Evolutionary conservation across 2,888 invertebrate genomes (phyloP).

Genomic region (Ypsolopha sequella): DNA sequence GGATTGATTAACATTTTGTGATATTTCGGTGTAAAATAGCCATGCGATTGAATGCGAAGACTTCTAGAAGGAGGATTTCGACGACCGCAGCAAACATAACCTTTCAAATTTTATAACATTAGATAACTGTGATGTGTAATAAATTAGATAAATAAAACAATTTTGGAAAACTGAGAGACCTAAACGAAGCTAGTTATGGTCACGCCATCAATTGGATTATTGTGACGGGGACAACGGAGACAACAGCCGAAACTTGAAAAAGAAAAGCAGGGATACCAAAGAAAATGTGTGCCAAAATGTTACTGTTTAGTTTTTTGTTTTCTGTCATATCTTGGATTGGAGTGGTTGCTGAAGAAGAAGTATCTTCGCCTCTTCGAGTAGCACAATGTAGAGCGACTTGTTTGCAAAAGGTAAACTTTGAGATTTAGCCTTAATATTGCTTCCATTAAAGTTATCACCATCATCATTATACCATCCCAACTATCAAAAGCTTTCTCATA

Average conservation of each 20-base stretch:
- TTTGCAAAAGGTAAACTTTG: slow-evolving; percentile 73
- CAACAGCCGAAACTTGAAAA: slow-evolving; percentile 33
- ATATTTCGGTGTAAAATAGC: neutral
- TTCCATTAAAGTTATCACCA: neutral
- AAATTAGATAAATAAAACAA: neutral
- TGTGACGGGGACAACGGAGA: slow-evolving; percentile 46
- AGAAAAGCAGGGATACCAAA: slow-evolving; percentile 52
- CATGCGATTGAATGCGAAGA: neutral
- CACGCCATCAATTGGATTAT: slow-evolving; percentile 27
- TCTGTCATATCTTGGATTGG: slow-evolving; percentile 60
- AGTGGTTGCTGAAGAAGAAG: slow-evolving; percentile 73
- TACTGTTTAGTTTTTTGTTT: slow-evolving; percentile 64
- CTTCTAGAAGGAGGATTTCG: neutral
- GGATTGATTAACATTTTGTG: neutral
- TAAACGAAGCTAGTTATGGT: neutral
- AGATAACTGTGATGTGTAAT: slow-evolving; percentile 2
- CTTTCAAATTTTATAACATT: neutral
- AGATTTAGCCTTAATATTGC: neutral
- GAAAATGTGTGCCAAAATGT: slow-evolving; percentile 71
- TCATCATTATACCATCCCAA: neutral
- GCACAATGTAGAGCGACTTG: slow-evolving; percentile 81
- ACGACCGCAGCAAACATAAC: neutral
- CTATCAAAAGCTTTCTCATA: neutral
- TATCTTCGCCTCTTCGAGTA: slow-evolving; percentile 78
- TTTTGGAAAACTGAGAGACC: neutral